Conservation (phyloP, 2,113 vertebrate species). For the Cochlearius cochlearius region DNA sequence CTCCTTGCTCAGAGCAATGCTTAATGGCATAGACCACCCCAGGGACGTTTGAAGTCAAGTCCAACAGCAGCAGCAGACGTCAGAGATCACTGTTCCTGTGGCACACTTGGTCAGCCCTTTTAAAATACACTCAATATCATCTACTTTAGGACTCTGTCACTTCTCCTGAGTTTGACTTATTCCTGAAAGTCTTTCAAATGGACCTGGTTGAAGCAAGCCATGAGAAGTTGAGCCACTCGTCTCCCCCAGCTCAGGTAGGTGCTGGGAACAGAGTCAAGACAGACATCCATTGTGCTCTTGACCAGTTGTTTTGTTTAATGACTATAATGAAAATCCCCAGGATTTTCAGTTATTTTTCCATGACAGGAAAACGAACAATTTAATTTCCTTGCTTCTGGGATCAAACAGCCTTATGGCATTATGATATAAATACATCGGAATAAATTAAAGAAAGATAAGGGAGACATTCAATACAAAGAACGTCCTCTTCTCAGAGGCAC, state of each 20-base stretch:
- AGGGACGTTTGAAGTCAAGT: background rate
- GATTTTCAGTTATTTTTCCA: background rate
- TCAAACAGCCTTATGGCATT: background rate
- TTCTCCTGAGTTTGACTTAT: background rate
- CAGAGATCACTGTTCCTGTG: background rate
- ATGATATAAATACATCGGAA: background rate
- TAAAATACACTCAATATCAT: background rate
- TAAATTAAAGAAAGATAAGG: background rate
- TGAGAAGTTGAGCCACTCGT: background rate
- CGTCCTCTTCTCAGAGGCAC: background rate
- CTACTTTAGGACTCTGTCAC: background rate
- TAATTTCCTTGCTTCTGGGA: background rate
- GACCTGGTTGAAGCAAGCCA: background rate
- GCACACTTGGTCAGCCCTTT: background rate
- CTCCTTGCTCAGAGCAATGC: background rate
- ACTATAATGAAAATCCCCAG: background rate
- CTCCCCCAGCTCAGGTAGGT: background rate
- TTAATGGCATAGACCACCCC: background rate
- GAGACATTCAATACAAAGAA: background rate
- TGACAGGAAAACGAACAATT: background rate
- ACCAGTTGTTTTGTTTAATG: background rate
- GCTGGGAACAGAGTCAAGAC: background rate
- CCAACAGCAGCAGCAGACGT: background rate
- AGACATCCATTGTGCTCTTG: background rate
- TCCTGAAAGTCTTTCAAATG: background rate